Conservation (phyloP, 2,888 invertebrate genomes). For the Patella caerulea region DNA sequence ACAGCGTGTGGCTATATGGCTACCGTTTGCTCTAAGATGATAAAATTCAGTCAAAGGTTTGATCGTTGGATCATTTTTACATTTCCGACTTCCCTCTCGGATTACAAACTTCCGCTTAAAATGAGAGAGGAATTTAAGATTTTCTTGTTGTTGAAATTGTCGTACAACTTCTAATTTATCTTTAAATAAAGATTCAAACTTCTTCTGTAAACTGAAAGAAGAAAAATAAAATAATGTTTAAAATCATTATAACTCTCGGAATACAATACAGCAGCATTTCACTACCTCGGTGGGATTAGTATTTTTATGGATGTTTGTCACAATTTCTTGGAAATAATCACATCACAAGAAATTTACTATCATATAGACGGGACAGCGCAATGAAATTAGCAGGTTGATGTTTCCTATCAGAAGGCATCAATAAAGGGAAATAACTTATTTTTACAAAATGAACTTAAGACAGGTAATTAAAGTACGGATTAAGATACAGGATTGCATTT, state of each 20-base stretch:
- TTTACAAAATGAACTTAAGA: background rate
- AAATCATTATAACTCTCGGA: too few species aligned
- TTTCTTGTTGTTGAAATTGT: constrained; percentile 97
- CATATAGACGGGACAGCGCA: background rate
- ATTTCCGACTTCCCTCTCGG: constrained; percentile 73
- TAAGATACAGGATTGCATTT: background rate
- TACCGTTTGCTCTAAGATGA: constrained; percentile 96
- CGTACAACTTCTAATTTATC: constrained; percentile 94
- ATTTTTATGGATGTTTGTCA: too few species aligned
- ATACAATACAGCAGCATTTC: too few species aligned
- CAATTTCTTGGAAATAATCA: too few species aligned
- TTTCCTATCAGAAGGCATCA: background rate
- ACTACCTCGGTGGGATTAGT: too few species aligned
- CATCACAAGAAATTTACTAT: too few species aligned
- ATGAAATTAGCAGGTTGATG: background rate
- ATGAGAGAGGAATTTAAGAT: constrained; percentile 95
- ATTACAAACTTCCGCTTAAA: constrained; percentile 96
- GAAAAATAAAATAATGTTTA: background rate
- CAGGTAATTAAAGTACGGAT: too few species aligned
- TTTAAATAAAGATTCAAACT: constrained; percentile 88
- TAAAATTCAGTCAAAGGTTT: constrained; percentile 81
- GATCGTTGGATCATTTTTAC: constrained; percentile 33
- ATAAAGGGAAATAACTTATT: background rate
- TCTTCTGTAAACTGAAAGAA: constrained; percentile 82
- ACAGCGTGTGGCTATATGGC: constrained; percentile 90